Base-by-base conservation (phyloP, 30 jellyfish, hydroid and myxozoan species). In the Chironex yamaguchii region DNA sequence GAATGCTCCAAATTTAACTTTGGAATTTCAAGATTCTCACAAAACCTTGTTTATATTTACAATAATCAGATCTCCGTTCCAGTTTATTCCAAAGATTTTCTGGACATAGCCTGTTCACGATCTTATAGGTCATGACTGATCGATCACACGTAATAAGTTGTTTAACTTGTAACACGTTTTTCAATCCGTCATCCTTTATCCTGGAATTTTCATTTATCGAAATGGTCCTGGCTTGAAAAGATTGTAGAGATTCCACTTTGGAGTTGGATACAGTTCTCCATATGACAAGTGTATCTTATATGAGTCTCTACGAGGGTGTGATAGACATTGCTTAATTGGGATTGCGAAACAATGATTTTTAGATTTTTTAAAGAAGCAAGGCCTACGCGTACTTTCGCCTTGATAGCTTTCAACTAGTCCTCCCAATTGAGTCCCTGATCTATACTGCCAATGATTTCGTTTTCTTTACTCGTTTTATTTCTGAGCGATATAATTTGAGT, bases 401-500 rank as follows among this genome's bases (percentile, higher is more conserved):
- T 74, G 48, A 74, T 72, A 72, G 13, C 26, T 72, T 72, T 33
- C 24, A 72, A 72, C 2, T 72, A 49, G 4, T 72, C 49, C 13
- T 72, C 76, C 86, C 86, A 72, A 23, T 72, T 72, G 33, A 72
- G 27, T 36, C 79, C 79, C 49, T 48, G 73, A 34, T 42, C 86
- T 24, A 72, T 48, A 72, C 76, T 34, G 73, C 86, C 3, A 72
- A 72, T 72, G 86, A 72, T 35, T 75, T 49, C 29, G 87, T 50
- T 27, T 49, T 23, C 29, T 48, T 42, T n/a, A 75, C 87, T 3
- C 79, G 26, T 36, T 75, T 75, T 6, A 42, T 75, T 49, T 75
- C 87, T 49, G 79, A 6, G 29, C 31, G 30, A 33, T 49, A 49
- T 26, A 75, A 22, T 29, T 14, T 49, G 22, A 72, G 85, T 33